Evolutionary conservation across 53 echinoderm and acorn worm genomes (phyloP).

Genomic region (Holothuria scabra): DNA sequence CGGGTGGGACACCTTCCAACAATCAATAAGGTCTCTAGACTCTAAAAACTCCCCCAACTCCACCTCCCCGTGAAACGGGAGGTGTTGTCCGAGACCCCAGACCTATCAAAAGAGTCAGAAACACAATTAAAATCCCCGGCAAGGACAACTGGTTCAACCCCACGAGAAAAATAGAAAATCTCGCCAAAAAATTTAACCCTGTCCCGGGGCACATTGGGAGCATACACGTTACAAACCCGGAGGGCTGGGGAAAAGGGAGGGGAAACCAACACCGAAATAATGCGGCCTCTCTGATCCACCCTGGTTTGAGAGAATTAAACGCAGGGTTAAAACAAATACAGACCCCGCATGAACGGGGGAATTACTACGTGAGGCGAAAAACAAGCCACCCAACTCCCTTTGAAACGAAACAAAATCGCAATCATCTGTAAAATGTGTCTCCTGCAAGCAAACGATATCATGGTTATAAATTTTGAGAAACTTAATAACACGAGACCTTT

Average conservation of each 20-base stretch:
- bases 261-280: conserved; percentile 16
- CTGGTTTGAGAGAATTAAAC: background rate
- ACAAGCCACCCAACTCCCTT: background rate
- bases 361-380: background rate
- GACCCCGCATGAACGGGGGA: conserved; percentile 31
- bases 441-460: conserved; percentile 37
- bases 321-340: conserved; percentile 14
- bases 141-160: conserved; percentile 30
- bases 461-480: background rate
- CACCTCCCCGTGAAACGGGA: background rate
- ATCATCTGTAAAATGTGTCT: conserved; percentile 13
- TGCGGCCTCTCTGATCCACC: conserved; percentile 8
- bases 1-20: background rate
- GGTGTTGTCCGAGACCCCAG: background rate
- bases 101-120: conserved; percentile 15
- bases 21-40: background rate
- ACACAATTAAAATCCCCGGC: conserved; percentile 69
- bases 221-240: conserved; percentile 47
- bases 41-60: background rate
- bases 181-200: conserved; percentile 29
- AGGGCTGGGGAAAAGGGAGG: background rate
- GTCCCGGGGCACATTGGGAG: conserved; percentile 48
- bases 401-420: conserved; percentile 14
- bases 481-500: conserved; percentile 3
- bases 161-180: background rate